Conservation (phyloP, 2,888 invertebrate species). For the Tachina lurida region DNA sequence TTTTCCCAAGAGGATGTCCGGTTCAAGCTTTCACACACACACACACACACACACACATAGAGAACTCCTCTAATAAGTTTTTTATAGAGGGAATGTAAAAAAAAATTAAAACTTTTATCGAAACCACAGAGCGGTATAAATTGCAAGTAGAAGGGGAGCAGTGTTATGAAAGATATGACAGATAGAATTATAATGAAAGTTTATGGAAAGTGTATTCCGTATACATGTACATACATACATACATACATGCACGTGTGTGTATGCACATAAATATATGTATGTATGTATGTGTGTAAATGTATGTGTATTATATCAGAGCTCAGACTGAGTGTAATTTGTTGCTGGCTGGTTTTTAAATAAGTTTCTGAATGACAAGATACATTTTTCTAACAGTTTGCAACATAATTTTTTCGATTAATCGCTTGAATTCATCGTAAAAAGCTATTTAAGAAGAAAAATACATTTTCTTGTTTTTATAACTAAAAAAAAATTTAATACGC, state of each 20-base stretch:
- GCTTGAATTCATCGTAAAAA: conserved; percentile 79
- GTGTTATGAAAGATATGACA: conserved; percentile 25
- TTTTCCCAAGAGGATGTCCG: conserved; percentile 81
- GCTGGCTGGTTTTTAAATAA: conserved; percentile 15
- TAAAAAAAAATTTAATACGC: conserved; percentile 16
- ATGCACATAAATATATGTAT: too few species aligned
- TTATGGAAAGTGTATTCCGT: conserved; percentile 15
- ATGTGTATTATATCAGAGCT: not conserved
- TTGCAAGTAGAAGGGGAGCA: conserved; percentile 26
- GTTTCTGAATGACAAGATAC: conserved; percentile 69
- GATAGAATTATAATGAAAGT: conserved; percentile 45
- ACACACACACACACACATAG: not conserved
- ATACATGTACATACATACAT: too few species aligned
- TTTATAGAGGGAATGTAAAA: conserved; percentile 58
- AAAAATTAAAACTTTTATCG: conserved; percentile 81
- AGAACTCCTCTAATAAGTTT: conserved; percentile 15
- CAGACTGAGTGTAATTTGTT: not conserved
- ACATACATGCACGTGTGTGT: too few species aligned
- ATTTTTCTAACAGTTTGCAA: conserved; percentile 73
- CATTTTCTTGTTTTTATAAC: not conserved
- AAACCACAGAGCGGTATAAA: conserved; percentile 63
- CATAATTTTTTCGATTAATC: conserved; percentile 80
- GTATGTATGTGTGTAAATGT: not conserved
- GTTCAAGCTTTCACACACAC: conserved; percentile 71
- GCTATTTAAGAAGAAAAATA: conserved; percentile 59